Evolutionary conservation across 1,140 invertebrate genomes (phyloP), one percentile per base, ranked within the genome.

Genomic region (Drosophila asahinai): DNA sequence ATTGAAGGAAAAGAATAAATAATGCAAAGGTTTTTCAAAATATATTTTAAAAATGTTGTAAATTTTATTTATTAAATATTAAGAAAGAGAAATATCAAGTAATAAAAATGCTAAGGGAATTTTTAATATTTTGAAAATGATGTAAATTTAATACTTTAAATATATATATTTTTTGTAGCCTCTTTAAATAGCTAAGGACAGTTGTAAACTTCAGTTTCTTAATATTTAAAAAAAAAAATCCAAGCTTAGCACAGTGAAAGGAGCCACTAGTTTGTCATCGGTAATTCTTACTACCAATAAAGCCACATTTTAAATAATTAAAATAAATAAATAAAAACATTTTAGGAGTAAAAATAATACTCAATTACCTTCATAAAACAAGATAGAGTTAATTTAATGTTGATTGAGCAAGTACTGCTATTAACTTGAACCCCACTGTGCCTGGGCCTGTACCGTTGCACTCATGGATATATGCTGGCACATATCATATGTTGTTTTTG

Each of bases 401-500:
- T 9, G 15, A 52, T 7, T 30, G 4, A 17, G 4, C 6, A n/a
- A 47, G 17, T 22, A 12, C 19, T 40, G 12, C 36, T 55, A 22
- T n/a, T 22, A 55, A 2, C 2, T 40, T 55, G 14, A 38, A 5
- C 54, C 54, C 19, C 54, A 40, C 19, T 55, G 54, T 55, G 52
- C n/a, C 9, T 9, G 7, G 0, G 48, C 49, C 15, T 30, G 8
- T 11, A 8, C 33, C 33, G 25, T 51, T 51, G 27, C 27, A 36
- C 8, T 9, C 30, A 36, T 55, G 54, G 54, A 55, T 33, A 45
- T 67, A 45, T 49, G 43, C 22, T 25, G 12, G 52, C 30, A 60
- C 72, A 45, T 43, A 63, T 51, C 63, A 55, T 30, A 68, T 68
- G 36, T 47, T 17, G 66, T 52, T 47, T 54, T 54, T 33, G 64